Percentiles rank a stretch among this genome's conserved stretches.
These are phyloP conservation scores for Leucophenga montana DNA, from an alignment of 2,888 invertebrate genomes.

Conservation along the genomic window DNA sequence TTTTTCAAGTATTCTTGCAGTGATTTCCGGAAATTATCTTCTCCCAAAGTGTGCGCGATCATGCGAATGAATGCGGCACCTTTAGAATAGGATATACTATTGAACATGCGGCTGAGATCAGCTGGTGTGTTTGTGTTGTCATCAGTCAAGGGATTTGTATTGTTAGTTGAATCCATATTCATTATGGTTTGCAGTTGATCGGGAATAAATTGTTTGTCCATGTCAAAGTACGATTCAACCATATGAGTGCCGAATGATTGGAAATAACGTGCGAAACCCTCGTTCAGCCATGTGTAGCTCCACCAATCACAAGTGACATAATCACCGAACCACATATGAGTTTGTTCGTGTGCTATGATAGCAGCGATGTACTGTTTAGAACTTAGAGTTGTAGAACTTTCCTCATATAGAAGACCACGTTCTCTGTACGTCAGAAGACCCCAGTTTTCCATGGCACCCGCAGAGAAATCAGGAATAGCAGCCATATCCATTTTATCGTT, in stretches of 20 bases:
- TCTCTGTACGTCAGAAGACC: conserved; percentile 89
- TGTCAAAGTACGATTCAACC: conserved; percentile 77
- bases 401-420: conserved; percentile 79
- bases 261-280: conserved; percentile 82
- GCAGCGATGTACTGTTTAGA: conserved; percentile 78
- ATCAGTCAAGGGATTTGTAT: conserved; percentile 77
- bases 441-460: conserved; percentile 95
- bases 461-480: conserved; percentile 88
- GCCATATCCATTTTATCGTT: conserved; percentile 86
- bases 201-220: conserved; percentile 81
- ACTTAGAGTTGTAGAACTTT: conserved; percentile 75
- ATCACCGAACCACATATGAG: conserved; percentile 82
- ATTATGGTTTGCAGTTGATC: conserved; percentile 81
- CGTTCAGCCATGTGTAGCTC: conserved; percentile 78
- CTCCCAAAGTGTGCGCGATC: conserved; percentile 79
- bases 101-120: conserved; percentile 79
- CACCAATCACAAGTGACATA: conserved; percentile 76
- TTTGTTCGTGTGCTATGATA: conserved; percentile 74
- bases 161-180: conserved; percentile 76
- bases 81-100: conserved; percentile 81
- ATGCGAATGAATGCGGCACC: conserved; percentile 80
- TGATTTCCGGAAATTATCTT: conserved; percentile 74
- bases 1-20: conserved; percentile 76
- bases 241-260: conserved; percentile 78
- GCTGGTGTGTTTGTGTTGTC: conserved; percentile 75